Base-by-base conservation (phyloP, 1,140 invertebrate genomes). In the Agrypnia vestita region DNA sequence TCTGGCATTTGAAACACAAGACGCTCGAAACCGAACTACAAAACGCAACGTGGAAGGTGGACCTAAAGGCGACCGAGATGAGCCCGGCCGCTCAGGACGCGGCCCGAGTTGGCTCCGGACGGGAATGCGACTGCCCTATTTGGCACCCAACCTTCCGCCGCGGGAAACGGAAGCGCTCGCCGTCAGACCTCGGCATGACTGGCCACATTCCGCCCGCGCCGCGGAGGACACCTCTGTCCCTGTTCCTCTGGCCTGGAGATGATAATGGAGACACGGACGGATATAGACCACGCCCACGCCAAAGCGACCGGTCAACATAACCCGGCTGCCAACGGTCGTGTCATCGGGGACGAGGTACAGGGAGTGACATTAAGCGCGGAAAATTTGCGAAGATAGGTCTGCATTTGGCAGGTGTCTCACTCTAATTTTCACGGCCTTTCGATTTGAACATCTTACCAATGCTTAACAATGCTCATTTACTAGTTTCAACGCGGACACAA, bases 221-320 rank as follows among this genome's bases (percentile, higher is more conserved):
- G 43, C 11, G 25, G 53, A 15, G 3, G 8, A 9, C 19, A 12
- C 13, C 7, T 43, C 43, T 10, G n/a, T 67, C 35, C 8, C 62
- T 43, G 13, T 46, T 43, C 44, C 35, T 25, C 43, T 17, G 12
- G 3, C 35, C 13, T n/a, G 19, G 25, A 25, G n/a, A 44, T 0
- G 43, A 44, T 4, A 35, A 35, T 15, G 35, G 43, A 25, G 62
- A 43, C 35, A 15, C 43, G 43, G 67, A 51, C 67, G 17, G 47
- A 71, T 21, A 21, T 71, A 71, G 67, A 71, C 67, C 67, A 51
- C 67, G 67, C 47, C 67, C 46, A 71, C 67, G 46, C 67, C 11
- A 69, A 19, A 47, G 46, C n/a, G 67, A 71, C 7, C 67, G 67
- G 47, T 43, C 67, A 21, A 51, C 47, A 25, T 49, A 25, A 25